Evolutionary conservation across 2,797 vertebrate genomes (phyloP), one percentile per base, ranked within the genome.

Genomic region (Cirrhinus mrigala): DNA sequence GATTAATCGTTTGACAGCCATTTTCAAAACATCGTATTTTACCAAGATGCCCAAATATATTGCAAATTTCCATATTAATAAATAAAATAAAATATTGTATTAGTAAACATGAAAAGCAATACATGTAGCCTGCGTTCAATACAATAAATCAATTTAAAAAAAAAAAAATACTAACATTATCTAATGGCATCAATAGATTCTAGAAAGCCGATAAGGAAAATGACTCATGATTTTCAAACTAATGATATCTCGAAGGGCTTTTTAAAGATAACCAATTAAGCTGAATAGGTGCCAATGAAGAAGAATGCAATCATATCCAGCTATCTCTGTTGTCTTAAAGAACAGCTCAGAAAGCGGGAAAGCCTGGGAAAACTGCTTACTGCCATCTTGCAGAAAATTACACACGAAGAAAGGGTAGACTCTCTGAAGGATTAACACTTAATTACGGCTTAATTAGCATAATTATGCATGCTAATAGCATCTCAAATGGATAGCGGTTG

Each of bases 401-500:
- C 95, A 96, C 95, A 96, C 96, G 96, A 97, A 98, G 96, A 95
- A 98, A 97, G 96, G 93, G 94, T 54, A 92, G 91, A 92, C 92
- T 96, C 97, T 98, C 97, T 94, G 93, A 97, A 98, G 97, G 98
- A 98, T 98, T 97, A 97, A 96, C 96, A 96, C 96, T 98, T 99
- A 99, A 99, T 99, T 99, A 98, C 96, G 97, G 96, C 96, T 97
- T 99, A 98, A 99, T 99, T 99, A 98, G 97, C 98, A 99, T 99
- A 99, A 99, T 99, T 99, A 99, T 99, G 97, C 97, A 98, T 97
- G 97, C 97, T 99, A 99, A 99, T 98, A 97, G 96, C 97, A 98
- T 98, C 98, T 99, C 98, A 96, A 97, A 98, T 99, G 98, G 98
- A 97, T 97, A 98, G 97, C 97, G 96, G 96, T 98, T 99, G 97